Percentiles rank a stretch among this genome's conserved stretches.
phyloP scores from a whole-genome alignment of 1,140 invertebrate species.

The Chymomyza costata region DNA sequence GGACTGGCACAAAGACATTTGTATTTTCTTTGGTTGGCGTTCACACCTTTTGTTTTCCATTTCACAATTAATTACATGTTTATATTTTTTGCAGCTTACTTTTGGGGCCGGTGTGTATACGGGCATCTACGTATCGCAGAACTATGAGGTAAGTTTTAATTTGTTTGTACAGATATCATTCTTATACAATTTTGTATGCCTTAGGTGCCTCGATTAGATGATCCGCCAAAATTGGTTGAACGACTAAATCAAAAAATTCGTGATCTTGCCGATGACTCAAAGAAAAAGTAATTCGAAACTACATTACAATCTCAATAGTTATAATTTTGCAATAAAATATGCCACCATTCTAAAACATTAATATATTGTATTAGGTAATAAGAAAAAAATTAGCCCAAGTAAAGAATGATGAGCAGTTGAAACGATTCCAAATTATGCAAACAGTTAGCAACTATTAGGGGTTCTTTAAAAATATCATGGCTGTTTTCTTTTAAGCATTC shows the following conservation, averaged over 20 bases:
- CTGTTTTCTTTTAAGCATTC: too few species aligned
- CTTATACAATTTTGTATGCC: conserved; percentile 21
- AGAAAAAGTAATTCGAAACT: conserved; percentile 71
- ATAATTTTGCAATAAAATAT: too few species aligned
- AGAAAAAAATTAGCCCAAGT: too few species aligned
- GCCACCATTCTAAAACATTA: too few species aligned
- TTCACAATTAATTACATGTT: neutral
- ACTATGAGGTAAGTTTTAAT: conserved; percentile 82
- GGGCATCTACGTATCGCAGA: conserved; percentile 87
- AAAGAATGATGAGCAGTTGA: too few species aligned
- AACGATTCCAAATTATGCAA: too few species aligned
- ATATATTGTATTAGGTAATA: too few species aligned
- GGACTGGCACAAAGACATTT: conserved; percentile 20
- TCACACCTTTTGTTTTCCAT: neutral
- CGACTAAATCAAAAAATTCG: conserved; percentile 77
- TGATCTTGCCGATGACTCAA: conserved; percentile 81
- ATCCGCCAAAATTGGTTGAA: conserved; percentile 82
- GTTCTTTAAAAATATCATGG: too few species aligned
- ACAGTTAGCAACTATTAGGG: too few species aligned
- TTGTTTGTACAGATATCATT: neutral
- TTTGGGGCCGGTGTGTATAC: conserved; percentile 86
- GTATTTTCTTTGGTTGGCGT: conserved; percentile 38
- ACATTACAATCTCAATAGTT: too few species aligned
- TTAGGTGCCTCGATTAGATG: conserved; percentile 87
- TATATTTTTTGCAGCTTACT: conserved; percentile 80